These are phyloP conservation scores for Petroica traversi DNA, from an alignment of 2,113 vertebrate genomes.

Conservation along the genomic window DNA sequence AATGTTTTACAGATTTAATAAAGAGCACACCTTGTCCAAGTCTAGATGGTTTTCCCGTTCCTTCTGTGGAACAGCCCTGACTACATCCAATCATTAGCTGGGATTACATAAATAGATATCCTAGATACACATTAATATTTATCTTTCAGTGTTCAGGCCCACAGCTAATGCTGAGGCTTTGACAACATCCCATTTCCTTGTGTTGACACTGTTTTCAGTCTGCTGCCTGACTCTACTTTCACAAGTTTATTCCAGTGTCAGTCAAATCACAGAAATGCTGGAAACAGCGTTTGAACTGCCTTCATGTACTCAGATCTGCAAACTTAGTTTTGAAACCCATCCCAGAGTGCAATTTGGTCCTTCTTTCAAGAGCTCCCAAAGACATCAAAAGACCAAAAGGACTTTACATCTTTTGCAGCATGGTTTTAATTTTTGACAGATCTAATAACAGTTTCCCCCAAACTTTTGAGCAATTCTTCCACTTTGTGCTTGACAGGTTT, in stretches of 20 bases:
- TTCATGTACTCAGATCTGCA: background rate
- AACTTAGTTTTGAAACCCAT: background rate
- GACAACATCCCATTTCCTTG: background rate
- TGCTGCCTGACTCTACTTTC: background rate
- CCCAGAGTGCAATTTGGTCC: background rate
- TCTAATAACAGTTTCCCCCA: background rate
- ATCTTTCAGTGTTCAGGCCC: background rate
- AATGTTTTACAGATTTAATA: background rate
- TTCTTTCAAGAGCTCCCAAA: background rate
- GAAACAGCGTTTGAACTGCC: background rate
- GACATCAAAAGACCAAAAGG: background rate
- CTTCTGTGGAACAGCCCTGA: background rate
- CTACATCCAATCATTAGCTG: background rate
- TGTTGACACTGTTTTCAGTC: background rate
- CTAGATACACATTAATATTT: background rate
- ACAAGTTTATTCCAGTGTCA: background rate
- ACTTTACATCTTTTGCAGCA: background rate
- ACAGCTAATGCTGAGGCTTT: background rate
- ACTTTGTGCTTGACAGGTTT: background rate
- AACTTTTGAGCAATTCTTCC: background rate
- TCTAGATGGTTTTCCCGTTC: background rate
- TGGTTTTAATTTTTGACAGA: background rate
- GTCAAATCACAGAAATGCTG: background rate
- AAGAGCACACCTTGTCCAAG: background rate
- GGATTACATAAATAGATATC: background rate